Base-by-base conservation (phyloP, 1,140 invertebrate genomes). In the Formica selysi region DNA sequence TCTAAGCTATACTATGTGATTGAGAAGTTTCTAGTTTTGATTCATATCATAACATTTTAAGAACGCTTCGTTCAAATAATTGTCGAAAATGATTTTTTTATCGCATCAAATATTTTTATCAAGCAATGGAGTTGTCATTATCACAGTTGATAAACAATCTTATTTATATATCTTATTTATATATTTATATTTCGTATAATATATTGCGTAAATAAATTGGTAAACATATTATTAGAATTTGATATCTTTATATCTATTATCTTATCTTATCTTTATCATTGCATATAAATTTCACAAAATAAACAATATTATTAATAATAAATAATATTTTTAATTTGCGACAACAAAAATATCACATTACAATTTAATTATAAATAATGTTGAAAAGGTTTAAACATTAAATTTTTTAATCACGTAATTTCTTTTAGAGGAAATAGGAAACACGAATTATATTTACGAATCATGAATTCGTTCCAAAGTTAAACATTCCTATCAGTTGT, bases 401-500 rank as follows among this genome's bases (percentile, higher is more conserved):
- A 38, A 67, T 36, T 19, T 70, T 54, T 26, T 16, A 1, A 4
- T 36, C 7, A 26, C 13, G 10, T 7, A 36, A 8, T 54, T 29
- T 54, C 6, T 51, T 36, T 7, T 8, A 57, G 7, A 3, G 0
- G 6, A 51, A 16, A 38, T 26, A 13, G 22, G 7, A 16, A 57
- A 70, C 11, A 6, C 5, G 3, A 16, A 13, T 51, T 19, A 48
- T 19, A 48, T 59, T 19, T 19, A 26, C 26, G 8, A 36, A 41
- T 11, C 32, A 73, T 36, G 2, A 29, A 74, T 61, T 61, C 19
- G 38, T 16, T 70, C 13, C 13, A 73, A 11, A 22, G 13, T 61
- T 44, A 73, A 61, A 44, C 48, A 36, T 29, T 83, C 7, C 26
- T n/a, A 81, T 71, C 19, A 32, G 19, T 83, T 83, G 13, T 51